Evolutionary conservation across 2,113 vertebrate genomes (phyloP).

Genomic region (Speoplatyrhinus poulsoni): DNA sequence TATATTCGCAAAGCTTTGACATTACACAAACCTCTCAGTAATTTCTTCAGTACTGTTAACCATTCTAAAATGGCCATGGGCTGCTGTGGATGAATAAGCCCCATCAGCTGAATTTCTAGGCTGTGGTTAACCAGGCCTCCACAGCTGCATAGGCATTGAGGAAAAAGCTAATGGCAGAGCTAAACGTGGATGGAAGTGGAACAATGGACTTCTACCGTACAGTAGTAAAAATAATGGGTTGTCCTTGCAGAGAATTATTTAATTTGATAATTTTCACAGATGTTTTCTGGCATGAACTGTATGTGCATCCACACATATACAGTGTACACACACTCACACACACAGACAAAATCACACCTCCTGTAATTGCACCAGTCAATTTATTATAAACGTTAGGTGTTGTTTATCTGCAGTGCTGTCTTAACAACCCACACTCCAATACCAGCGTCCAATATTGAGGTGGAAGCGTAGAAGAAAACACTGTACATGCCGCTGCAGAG

Average conservation of each 20-base stretch:
- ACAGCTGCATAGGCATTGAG: slow-evolving; percentile 28
- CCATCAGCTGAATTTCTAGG: slow-evolving; percentile 44
- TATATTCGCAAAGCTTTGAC: not conserved
- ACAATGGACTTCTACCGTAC: slow-evolving; percentile 13
- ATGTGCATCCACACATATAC: no score
- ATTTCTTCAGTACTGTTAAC: slow-evolving; percentile 15
- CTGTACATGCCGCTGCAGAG: not conserved
- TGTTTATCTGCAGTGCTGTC: slow-evolving; percentile 1
- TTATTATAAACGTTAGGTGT: not conserved
- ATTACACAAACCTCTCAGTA: slow-evolving; percentile 32
- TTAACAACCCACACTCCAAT: not conserved
- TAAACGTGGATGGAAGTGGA: slow-evolving; percentile 35
- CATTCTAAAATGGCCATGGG: slow-evolving; percentile 27
- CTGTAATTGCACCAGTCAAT: not conserved
- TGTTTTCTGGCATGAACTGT: no score
- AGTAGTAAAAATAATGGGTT: slow-evolving; percentile 14
- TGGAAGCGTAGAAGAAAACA: slow-evolving; percentile 1
- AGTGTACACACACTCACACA: no score
- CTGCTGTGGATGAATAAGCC: slow-evolving; percentile 38
- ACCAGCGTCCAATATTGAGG: slow-evolving; percentile 7
- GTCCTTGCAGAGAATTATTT: slow-evolving; percentile 10
- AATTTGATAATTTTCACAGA: no score
- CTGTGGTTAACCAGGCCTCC: slow-evolving; percentile 45
- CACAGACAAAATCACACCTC: not conserved
- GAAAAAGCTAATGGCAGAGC: not conserved